A percentile compares a stretch with the other conserved stretches of the same genome.
These are phyloP conservation scores for Poecilia latipinna DNA, from an alignment of 2,113 vertebrate genomes.

Conservation along the genomic window DNA sequence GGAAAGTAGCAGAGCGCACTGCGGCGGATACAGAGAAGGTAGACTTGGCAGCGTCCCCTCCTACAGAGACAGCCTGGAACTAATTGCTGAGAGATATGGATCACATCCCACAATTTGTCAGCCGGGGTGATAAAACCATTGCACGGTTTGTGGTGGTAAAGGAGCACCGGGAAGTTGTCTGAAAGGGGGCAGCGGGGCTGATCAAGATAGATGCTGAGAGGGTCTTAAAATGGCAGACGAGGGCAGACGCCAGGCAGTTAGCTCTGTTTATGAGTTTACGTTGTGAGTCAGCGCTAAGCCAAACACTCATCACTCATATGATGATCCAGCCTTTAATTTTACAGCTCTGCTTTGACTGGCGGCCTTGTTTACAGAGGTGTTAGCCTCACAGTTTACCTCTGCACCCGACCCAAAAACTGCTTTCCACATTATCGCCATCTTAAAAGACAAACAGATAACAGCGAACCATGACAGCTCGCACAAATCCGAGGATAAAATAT, in stretches of 20 bases:
- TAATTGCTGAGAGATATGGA: slow-evolving; percentile 82
- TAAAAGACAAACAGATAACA: slow-evolving; percentile 55
- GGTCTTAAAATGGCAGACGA: slow-evolving; percentile 65
- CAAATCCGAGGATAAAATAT: slow-evolving; percentile 58
- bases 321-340: slow-evolving; percentile 51
- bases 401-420: slow-evolving; percentile 27
- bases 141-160: slow-evolving; percentile 42
- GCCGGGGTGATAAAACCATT: slow-evolving; percentile 77
- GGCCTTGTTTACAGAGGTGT: slow-evolving; percentile 35
- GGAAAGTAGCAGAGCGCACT: slow-evolving; percentile 59
- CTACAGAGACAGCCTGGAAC: slow-evolving; percentile 74
- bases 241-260: slow-evolving; percentile 54
- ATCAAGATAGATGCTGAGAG: slow-evolving; percentile 75
- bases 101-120: slow-evolving; percentile 86
- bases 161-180: slow-evolving; percentile 49
- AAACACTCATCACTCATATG: slow-evolving; percentile 61
- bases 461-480: slow-evolving; percentile 46
- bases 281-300: slow-evolving; percentile 68
- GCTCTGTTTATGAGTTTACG: slow-evolving; percentile 71
- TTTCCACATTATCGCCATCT: slow-evolving; percentile 58
- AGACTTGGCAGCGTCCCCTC: slow-evolving; percentile 61
- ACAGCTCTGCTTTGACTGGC: slow-evolving; percentile 29
- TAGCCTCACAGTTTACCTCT: slow-evolving; percentile 22
- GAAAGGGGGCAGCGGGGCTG: slow-evolving; percentile 47
- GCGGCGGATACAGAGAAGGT: slow-evolving; percentile 50